Evolutionary conservation across 1,140 invertebrate species (phyloP).

Genomic region (Drosophila arawakana): DNA sequence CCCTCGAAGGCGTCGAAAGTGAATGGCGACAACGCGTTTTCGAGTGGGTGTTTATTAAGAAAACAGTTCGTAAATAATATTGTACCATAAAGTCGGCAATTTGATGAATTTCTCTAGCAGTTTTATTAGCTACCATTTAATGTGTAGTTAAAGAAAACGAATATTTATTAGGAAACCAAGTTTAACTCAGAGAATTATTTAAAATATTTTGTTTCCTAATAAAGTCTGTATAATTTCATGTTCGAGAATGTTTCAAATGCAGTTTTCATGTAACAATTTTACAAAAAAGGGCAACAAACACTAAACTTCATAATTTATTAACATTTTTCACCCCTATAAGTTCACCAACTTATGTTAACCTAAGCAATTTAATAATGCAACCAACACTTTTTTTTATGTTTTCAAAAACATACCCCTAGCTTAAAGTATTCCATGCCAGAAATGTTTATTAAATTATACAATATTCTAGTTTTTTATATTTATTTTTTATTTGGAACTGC

Average conservation of each 20-base stretch:
- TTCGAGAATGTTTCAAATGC: background rate
- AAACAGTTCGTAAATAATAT: conserved; percentile 44
- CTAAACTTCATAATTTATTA: background rate
- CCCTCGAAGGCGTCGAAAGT: conserved; percentile 43
- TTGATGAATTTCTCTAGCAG: conserved; percentile 15
- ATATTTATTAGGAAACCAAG: too few species aligned
- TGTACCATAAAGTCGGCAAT: conserved; percentile 8
- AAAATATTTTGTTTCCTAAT: too few species aligned
- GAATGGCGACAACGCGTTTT: conserved; percentile 26
- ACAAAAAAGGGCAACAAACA: too few species aligned
- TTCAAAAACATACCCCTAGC: background rate
- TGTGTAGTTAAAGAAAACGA: background rate
- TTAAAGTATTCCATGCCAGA: background rate
- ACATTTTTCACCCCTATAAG: background rate
- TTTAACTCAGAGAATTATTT: too few species aligned
- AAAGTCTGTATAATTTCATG: background rate
- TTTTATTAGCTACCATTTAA: conserved; percentile 20
- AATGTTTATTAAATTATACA: conserved; percentile 54
- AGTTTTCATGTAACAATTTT: background rate
- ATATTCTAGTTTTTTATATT: conserved; percentile 17
- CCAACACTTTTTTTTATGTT: background rate
- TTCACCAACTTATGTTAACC: background rate
- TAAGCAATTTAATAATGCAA: background rate
- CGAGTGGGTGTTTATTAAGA: conserved; percentile 30
- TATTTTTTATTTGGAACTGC: conserved; percentile 47